phyloP scores from a whole-genome alignment of 2,113 vertebrate genomes.

The Pseudorectes ferrugineus region DNA sequence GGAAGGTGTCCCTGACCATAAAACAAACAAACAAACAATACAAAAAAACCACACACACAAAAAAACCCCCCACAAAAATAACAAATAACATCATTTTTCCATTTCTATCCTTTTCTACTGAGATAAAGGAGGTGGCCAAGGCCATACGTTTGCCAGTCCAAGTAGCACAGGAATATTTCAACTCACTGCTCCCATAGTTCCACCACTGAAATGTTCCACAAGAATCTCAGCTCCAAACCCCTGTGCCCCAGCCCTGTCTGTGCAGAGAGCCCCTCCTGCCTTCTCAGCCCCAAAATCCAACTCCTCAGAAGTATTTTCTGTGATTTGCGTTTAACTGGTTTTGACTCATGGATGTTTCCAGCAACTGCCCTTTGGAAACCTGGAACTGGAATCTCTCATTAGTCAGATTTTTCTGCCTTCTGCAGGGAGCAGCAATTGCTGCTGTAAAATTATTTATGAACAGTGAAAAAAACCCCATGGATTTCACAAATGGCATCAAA shows the following conservation, averaged over 20 bases:
- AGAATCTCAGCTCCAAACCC: background rate
- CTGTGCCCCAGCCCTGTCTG: background rate
- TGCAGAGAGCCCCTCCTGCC: background rate
- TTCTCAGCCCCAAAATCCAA: background rate
- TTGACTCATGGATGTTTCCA: background rate
- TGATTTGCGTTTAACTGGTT: background rate
- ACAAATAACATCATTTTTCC: background rate
- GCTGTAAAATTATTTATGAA: background rate
- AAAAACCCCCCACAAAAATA: background rate
- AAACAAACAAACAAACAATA: background rate
- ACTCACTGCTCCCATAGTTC: accelerated
- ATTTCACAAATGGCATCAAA: background rate
- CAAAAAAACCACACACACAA: background rate
- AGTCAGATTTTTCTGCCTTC: background rate
- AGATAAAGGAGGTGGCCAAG: background rate
- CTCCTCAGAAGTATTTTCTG: background rate
- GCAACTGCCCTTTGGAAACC: background rate
- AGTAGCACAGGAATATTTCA: background rate
- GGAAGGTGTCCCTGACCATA: background rate
- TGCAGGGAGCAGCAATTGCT: background rate
- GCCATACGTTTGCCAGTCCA: background rate
- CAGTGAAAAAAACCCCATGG: accelerated
- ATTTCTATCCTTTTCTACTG: background rate
- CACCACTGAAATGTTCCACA: accelerated
- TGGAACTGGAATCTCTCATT: background rate